Evolutionary conservation across 2,797 vertebrate genomes (phyloP).

Genomic region (Sebastes iracundus): DNA sequence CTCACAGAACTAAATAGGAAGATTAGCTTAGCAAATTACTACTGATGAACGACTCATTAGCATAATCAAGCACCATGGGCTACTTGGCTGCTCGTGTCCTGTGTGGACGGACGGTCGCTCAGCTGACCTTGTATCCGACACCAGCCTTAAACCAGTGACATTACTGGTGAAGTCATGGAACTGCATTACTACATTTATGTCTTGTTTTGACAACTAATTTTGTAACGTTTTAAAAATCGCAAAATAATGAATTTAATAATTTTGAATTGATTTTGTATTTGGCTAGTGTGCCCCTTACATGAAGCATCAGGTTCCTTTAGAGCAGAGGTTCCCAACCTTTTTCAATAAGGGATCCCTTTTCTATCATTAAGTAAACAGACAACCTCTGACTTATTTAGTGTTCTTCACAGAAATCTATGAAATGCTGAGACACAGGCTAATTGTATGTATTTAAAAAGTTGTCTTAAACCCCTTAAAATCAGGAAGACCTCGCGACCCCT

Average conservation of each 20-base stretch:
- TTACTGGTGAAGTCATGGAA: background rate
- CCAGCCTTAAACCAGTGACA: background rate
- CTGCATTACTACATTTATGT: background rate
- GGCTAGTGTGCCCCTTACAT: background rate
- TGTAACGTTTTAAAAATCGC: background rate
- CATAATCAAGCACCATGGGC: constrained; percentile 52
- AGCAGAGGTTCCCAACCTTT: too few relatives aligned
- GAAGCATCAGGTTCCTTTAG: background rate
- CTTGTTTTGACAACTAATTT: background rate
- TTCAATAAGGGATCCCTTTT: too few relatives aligned
- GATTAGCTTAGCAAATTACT: constrained; percentile 65
- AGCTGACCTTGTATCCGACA: constrained; percentile 29
- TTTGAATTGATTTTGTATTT: background rate
- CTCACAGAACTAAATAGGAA: constrained; percentile 58
- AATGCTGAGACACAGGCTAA: too few relatives aligned
- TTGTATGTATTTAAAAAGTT: too few relatives aligned
- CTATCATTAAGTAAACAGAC: too few relatives aligned
- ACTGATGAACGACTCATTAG: constrained; percentile 65
- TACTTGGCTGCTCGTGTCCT: constrained; percentile 27
- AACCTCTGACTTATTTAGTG: too few relatives aligned
- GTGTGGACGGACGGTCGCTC: constrained; percentile 7
- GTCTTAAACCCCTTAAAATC: too few relatives aligned
- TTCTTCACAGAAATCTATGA: too few relatives aligned
- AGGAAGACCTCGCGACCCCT: too few relatives aligned
- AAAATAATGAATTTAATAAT: background rate